Evolutionary conservation across 1,140 invertebrate species (phyloP).

Genomic region (Metaphire vulgaris): DNA sequence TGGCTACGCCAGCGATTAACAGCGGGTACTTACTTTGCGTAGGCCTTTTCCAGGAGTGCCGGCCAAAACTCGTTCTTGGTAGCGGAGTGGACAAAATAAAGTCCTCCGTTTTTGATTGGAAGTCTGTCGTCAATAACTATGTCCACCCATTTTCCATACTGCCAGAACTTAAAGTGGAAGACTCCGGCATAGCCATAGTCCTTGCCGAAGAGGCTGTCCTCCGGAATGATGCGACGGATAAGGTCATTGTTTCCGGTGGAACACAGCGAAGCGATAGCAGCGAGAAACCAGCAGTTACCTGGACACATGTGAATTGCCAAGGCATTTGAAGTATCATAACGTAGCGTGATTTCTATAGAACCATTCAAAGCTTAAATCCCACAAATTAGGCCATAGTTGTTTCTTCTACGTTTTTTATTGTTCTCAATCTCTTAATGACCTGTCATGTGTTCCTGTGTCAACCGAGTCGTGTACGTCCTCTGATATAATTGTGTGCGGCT

Average conservation of each 20-base stretch:
- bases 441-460: too few relatives aligned
- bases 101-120: slow-evolving; percentile 65
- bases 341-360: too few relatives aligned
- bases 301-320: too few relatives aligned
- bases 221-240: slow-evolving; percentile 87
- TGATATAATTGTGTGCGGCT: too few relatives aligned
- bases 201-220: slow-evolving; percentile 86
- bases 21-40: slow-evolving; percentile 75
- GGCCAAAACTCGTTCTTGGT: slow-evolving; percentile 72
- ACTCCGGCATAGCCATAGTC: slow-evolving; percentile 58
- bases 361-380: too few relatives aligned
- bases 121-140: slow-evolving; percentile 69
- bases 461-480: too few relatives aligned
- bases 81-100: slow-evolving; percentile 66
- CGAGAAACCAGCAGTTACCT: slow-evolving; percentile 94
- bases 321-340: too few relatives aligned
- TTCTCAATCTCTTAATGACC: too few relatives aligned
- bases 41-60: slow-evolving; percentile 72
- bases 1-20: too few relatives aligned
- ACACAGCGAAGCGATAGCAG: slow-evolving; percentile 81
- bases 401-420: too few relatives aligned
- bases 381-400: too few relatives aligned
- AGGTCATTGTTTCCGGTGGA: slow-evolving; percentile 74
- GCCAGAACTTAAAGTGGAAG: slow-evolving; percentile 53
- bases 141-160: slow-evolving; percentile 69